Evolutionary conservation across 2,888 invertebrate species (phyloP).

Genomic region (Cataglyphis albicans): DNA sequence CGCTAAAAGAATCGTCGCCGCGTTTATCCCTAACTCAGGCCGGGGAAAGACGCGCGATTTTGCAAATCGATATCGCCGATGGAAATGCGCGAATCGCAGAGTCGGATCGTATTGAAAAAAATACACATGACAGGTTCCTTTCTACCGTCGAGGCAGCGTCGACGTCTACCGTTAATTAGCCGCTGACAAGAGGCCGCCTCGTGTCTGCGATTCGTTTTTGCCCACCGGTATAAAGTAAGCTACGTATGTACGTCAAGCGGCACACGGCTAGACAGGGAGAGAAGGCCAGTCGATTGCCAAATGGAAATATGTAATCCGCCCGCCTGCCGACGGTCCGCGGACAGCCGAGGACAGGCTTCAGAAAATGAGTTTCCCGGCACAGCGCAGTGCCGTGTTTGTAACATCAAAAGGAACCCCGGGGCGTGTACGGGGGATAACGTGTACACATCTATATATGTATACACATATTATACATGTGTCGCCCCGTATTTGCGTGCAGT

Average conservation of each 20-base stretch:
- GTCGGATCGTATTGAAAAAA: slow-evolving; percentile 63
- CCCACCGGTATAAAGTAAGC: slow-evolving; percentile 74
- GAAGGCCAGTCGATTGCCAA: slow-evolving; percentile 75
- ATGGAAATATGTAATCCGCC: slow-evolving; percentile 77
- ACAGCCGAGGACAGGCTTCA: slow-evolving; percentile 76
- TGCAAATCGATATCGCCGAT: slow-evolving; percentile 62
- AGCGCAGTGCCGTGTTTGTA: slow-evolving; percentile 63
- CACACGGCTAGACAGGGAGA: slow-evolving; percentile 70
- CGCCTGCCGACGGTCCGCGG: slow-evolving; percentile 72
- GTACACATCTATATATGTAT: slow-evolving; percentile 42
- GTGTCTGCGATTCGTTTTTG: slow-evolving; percentile 71
- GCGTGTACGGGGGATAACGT: slow-evolving; percentile 40
- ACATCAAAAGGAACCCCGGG: slow-evolving; percentile 73
- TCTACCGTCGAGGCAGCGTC: slow-evolving; percentile 64
- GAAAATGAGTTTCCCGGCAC: slow-evolving; percentile 76
- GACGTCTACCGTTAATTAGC: slow-evolving; percentile 77
- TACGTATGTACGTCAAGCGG: slow-evolving; percentile 74
- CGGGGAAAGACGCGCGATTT: slow-evolving; percentile 9
- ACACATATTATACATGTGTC: slow-evolving; percentile 45
- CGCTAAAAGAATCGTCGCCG: not conserved
- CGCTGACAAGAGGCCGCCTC: slow-evolving; percentile 71
- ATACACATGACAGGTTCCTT: slow-evolving; percentile 74
- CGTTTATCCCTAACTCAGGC: not conserved
- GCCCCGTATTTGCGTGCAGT: slow-evolving; percentile 50
- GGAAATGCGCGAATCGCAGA: slow-evolving; percentile 59